Evolutionary conservation across 1,140 invertebrate species (phyloP).

Genomic region (Dendrolimus punctatus): DNA sequence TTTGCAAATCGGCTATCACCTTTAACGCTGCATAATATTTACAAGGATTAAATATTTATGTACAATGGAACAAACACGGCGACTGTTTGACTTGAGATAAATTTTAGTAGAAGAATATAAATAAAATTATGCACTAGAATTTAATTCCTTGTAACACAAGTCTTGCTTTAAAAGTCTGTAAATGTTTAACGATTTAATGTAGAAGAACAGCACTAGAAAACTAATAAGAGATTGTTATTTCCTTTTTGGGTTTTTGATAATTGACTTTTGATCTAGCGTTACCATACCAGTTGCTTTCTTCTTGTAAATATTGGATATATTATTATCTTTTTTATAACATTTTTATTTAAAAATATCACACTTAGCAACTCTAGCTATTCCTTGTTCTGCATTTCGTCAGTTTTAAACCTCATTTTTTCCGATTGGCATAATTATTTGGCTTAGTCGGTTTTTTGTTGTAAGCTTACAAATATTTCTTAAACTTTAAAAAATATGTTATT

Average conservation of each 20-base stretch:
- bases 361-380: too few relatives aligned
- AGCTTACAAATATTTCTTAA: constrained; percentile 10
- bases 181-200: too few relatives aligned
- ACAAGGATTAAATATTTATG: constrained; percentile 14
- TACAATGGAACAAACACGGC: constrained; percentile 24
- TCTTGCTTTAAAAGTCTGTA: background rate
- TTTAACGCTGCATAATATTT: constrained; percentile 22
- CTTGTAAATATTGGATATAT: too few relatives aligned
- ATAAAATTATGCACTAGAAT: constrained; percentile 10
- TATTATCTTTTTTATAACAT: too few relatives aligned
- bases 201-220: too few relatives aligned
- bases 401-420: constrained; percentile 24
- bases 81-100: constrained; percentile 28
- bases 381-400: constrained; percentile 41
- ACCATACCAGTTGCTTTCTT: too few relatives aligned
- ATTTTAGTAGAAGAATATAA: constrained; percentile 27
- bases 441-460: constrained; percentile 40
- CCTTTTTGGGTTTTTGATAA: too few relatives aligned
- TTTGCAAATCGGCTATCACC: constrained; percentile 5
- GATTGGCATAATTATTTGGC: constrained; percentile 48
- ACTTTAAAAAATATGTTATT: too few relatives aligned
- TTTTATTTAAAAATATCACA: too few relatives aligned
- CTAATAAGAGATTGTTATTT: too few relatives aligned
- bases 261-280: too few relatives aligned
- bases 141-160: constrained; percentile 15